A percentile compares a stretch with the other conserved stretches of the same genome.
phyloP scores from a whole-genome alignment of 1,140 invertebrate species.

The Aphaenogaster rudis region DNA sequence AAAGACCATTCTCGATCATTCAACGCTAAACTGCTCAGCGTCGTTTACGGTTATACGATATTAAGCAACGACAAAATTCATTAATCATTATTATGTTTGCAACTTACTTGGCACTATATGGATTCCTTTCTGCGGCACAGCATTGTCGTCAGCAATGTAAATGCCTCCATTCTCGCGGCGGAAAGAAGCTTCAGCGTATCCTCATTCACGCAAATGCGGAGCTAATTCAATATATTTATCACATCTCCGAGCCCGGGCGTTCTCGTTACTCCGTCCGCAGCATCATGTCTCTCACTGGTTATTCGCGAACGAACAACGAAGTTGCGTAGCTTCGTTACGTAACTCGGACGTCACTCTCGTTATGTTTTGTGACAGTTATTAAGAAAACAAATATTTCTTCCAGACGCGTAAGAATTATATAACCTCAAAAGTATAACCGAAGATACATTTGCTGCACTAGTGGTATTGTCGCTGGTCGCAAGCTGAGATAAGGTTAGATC shows the following conservation, averaged over 20 bases:
- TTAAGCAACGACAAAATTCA: background rate
- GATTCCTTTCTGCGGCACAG: constrained; percentile 9
- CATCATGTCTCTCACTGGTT: background rate
- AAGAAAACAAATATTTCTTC: constrained; percentile 1
- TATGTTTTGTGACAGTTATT: background rate
- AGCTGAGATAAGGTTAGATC: too few relatives aligned
- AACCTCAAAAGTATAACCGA: background rate
- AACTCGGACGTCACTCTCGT: background rate
- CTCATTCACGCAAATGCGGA: background rate
- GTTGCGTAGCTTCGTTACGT: background rate
- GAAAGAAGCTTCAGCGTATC: background rate
- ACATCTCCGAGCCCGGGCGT: background rate
- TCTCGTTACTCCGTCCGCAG: background rate
- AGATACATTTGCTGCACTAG: too few relatives aligned
- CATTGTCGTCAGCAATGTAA: constrained; percentile 7
- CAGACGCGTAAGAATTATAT: background rate
- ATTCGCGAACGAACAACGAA: background rate
- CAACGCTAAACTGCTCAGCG: background rate
- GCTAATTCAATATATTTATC: background rate
- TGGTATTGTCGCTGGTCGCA: background rate
- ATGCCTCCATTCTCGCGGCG: background rate
- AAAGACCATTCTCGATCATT: background rate
- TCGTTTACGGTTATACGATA: too few relatives aligned
- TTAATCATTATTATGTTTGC: background rate
- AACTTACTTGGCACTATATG: constrained; percentile 58